These are phyloP conservation scores for Zaprionus tsacasi DNA, from an alignment of 1,140 invertebrate species.

Conservation along the genomic window DNA sequence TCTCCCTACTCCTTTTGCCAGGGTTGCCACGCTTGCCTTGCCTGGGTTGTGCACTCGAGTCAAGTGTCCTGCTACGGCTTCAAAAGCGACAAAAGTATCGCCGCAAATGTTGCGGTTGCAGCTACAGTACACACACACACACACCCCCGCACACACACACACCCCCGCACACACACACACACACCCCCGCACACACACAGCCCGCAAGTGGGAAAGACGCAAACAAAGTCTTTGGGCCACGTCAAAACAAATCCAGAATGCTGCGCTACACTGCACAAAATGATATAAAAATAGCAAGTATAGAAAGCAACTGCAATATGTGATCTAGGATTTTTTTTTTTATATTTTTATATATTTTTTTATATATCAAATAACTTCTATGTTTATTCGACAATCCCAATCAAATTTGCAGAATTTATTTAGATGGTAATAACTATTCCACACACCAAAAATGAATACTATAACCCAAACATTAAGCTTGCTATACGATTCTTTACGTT, in stretches of 20 bases:
- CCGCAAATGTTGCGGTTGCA: slow-evolving; percentile 75
- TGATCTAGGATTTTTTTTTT: too few relatives aligned
- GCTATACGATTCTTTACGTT: too few relatives aligned
- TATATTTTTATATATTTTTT: too few relatives aligned
- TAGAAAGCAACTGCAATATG: too few relatives aligned
- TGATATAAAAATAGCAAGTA: not conserved
- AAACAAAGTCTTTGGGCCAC: slow-evolving; percentile 34
- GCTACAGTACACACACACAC: slow-evolving; percentile 30
- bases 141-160: slow-evolving; percentile 6
- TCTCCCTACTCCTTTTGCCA: too few relatives aligned
- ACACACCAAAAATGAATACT: too few relatives aligned
- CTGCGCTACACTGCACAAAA: slow-evolving; percentile 43
- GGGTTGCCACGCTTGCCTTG: slow-evolving; percentile 20
- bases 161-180: not conserved
- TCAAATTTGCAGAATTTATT: too few relatives aligned
- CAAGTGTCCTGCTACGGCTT: slow-evolving; percentile 69
- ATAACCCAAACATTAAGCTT: too few relatives aligned
- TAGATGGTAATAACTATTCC: too few relatives aligned
- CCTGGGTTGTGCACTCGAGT: slow-evolving; percentile 69
- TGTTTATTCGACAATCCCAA: too few relatives aligned
- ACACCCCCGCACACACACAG: slow-evolving; percentile 20
- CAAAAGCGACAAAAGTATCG: slow-evolving; percentile 76
- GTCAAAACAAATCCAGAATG: slow-evolving; percentile 27
- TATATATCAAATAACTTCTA: too few relatives aligned
- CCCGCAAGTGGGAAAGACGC: not conserved